Base-by-base conservation (phyloP, 2,888 invertebrate species). In the Tromatobia lineatoria region DNA sequence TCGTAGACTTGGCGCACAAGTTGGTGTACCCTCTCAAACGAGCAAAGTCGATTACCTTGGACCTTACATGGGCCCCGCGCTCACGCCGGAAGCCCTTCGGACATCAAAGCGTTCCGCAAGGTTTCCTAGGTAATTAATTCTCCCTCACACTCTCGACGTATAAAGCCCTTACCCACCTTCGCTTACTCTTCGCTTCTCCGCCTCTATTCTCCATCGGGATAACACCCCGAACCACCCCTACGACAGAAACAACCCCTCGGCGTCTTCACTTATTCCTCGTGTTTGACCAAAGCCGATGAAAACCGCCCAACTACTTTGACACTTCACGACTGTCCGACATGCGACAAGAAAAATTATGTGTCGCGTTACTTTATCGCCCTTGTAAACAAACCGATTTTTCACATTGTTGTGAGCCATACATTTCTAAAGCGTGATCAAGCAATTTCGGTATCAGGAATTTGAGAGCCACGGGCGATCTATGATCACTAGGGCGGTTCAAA, bases 91-190 rank as follows among this genome's bases (percentile, higher is more conserved):
- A 92, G 90, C 92, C 91, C 83, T 87, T 88, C 85, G 89, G 89
- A 93, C 92, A 92, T 93, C 92, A 92, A 92, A 92, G 93, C 89
- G 87, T 88, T 87, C 83, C 86, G 87, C 88, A 87, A 89, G 92
- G 91, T 90, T 92, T 92, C 92, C 90, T 87, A 83, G 89, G 86
- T 91, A 92, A 91, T 92, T 91, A 87, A 87, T 88, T 87, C 83
- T 85, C 80, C 57, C 73, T 50, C 82, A 57, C 74, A 69, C 70
- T 78, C 85, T 29, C 54, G 67, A 75, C 34, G 64, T 25, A 25
- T 67, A 85, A 80, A 83, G 84, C 87, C 87, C 75, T 85, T 59
- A 64, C 64, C 78, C 70, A 75, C 70, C 50, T 79, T 25, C 61
- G 61, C 54, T 79, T 77, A 15, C 10, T 20, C 66, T 11, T 6